These are phyloP conservation scores for Ichneumoninae sp. DNA, from an alignment of 2,888 invertebrate species.

Conservation along the genomic window DNA sequence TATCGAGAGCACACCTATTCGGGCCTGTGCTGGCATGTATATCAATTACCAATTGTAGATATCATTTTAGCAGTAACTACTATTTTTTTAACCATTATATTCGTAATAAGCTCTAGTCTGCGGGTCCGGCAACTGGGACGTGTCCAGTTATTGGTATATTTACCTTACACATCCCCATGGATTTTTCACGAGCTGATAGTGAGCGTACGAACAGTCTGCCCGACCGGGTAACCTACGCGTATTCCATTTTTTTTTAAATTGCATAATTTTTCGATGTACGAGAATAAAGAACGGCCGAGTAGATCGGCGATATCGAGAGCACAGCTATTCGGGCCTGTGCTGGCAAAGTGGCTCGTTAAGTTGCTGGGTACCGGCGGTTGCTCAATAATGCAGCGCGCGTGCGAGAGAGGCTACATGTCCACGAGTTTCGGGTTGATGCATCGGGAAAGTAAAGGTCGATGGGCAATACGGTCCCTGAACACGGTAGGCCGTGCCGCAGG, in stretches of 20 bases:
- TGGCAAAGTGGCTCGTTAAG: slow-evolving; percentile 71
- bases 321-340: not conserved
- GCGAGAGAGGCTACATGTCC: slow-evolving; percentile 5
- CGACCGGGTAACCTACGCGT: too few relatives aligned
- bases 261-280: not conserved
- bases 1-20: not conserved
- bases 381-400: slow-evolving; percentile 75
- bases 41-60: too few relatives aligned
- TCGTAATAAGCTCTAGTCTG: too few relatives aligned
- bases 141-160: too few relatives aligned
- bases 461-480: slow-evolving; percentile 82
- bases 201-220: too few relatives aligned
- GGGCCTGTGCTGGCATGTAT: not conserved
- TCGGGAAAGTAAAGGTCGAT: slow-evolving; percentile 82
- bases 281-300: not conserved
- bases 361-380: slow-evolving; percentile 73
- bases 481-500: slow-evolving; percentile 72
- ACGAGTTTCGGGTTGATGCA: slow-evolving; percentile 77
- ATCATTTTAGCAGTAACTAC: too few relatives aligned
- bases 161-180: too few relatives aligned
- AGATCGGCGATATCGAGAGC: not conserved
- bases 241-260: not conserved
- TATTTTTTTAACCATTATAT: too few relatives aligned
- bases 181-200: too few relatives aligned
- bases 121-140: too few relatives aligned